A percentile compares a stretch with the other conserved stretches of the same genome.
These are phyloP conservation scores for Sinocyclocheilus maitianheensis DNA, from an alignment of 2,113 vertebrate genomes.

Conservation along the genomic window DNA sequence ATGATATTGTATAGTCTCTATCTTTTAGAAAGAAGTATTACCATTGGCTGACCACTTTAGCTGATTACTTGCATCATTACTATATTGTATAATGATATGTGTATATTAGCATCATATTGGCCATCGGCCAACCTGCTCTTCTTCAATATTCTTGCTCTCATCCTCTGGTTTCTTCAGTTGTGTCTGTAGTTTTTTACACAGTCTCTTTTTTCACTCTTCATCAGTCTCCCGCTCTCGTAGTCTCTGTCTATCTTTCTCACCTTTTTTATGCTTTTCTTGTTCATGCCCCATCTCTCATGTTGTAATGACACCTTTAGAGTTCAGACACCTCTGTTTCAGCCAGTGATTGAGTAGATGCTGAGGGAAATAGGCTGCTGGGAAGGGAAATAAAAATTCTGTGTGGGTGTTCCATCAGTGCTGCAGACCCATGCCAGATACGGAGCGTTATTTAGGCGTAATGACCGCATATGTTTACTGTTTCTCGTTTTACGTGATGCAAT, in stretches of 20 bases:
- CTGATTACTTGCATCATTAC: background rate
- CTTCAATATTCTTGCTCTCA: background rate
- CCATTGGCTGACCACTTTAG: background rate
- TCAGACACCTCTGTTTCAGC: constrained; percentile 20
- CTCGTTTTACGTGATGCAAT: no score
- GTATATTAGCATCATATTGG: background rate
- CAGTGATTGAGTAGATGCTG: constrained; percentile 8
- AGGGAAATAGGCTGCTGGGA: constrained; percentile 21
- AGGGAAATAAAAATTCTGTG: constrained; percentile 22
- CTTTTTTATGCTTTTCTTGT: background rate
- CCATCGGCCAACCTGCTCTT: background rate
- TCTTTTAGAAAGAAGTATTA: background rate
- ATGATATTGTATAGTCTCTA: background rate
- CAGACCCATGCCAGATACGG: background rate
- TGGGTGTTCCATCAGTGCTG: background rate
- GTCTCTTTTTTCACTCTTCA: background rate
- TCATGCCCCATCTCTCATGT: background rate
- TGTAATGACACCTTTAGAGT: constrained; percentile 32
- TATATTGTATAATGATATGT: background rate
- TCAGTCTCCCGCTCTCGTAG: background rate
- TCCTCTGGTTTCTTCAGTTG: background rate
- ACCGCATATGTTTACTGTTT: background rate
- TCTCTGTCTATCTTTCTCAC: background rate
- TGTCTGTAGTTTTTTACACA: background rate
- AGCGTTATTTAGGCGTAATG: constrained; percentile 2